Evolutionary conservation across 2,888 invertebrate species (phyloP).

Genomic region (Deroplatys truncata): DNA sequence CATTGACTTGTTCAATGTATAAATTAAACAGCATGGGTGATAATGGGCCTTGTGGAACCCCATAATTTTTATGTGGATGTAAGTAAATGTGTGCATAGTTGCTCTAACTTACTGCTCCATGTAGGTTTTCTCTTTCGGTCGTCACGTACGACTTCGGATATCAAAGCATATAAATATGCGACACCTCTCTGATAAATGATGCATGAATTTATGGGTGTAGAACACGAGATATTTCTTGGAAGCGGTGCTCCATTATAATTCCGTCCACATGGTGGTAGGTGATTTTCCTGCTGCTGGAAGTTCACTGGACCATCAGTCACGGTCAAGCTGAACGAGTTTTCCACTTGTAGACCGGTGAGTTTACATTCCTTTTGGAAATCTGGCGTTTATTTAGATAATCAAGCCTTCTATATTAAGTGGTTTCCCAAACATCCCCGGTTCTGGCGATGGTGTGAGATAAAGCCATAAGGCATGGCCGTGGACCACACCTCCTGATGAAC

Average conservation of each 20-base stretch:
- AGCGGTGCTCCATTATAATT: neutral
- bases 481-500: neutral
- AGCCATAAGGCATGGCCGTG: neutral
- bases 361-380: neutral
- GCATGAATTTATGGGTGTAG: neutral
- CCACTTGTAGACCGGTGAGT: neutral
- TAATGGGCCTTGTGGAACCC: too few relatives aligned
- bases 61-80: too few relatives aligned
- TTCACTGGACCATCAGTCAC: neutral
- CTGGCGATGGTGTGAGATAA: neutral
- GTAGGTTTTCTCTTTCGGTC: too few relatives aligned
- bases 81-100: too few relatives aligned
- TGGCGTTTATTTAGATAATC: neutral
- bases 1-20: too few relatives aligned
- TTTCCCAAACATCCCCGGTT: neutral
- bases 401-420: neutral
- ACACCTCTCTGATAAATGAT: neutral
- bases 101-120: too few relatives aligned
- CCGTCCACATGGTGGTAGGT: neutral
- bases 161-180: neutral
- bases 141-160: too few relatives aligned
- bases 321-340: neutral
- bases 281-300: neutral
- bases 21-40: too few relatives aligned
- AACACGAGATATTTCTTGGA: neutral